phyloP scores from a whole-genome alignment of 2,888 invertebrate species.

The Macaria notata region DNA sequence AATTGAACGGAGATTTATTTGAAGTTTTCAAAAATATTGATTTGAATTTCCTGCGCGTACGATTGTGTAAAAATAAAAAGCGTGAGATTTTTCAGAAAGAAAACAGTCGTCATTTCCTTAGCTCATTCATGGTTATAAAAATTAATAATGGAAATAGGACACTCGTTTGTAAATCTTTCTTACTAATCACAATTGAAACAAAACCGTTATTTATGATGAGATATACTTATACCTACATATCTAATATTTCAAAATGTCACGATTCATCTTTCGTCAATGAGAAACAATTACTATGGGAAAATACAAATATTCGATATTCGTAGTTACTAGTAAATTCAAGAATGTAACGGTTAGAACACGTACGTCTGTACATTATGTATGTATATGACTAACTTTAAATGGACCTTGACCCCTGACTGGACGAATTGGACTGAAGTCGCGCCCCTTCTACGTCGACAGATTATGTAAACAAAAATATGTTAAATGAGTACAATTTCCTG shows the following conservation, averaged over 20 bases:
- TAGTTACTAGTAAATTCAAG: too few relatives aligned
- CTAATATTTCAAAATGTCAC: too few relatives aligned
- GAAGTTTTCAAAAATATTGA: slow-evolving; percentile 20
- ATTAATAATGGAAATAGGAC: too few relatives aligned
- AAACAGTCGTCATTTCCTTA: slow-evolving; percentile 9
- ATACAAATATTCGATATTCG: too few relatives aligned
- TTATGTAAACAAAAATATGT: slow-evolving; percentile 7
- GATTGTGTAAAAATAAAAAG: slow-evolving; percentile 1
- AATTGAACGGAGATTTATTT: slow-evolving; percentile 14
- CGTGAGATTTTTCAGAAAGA: slow-evolving; percentile 2
- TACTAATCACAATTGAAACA: too few relatives aligned
- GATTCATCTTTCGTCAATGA: too few relatives aligned
- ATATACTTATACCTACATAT: too few relatives aligned
- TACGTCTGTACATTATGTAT: neutral
- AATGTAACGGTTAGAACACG: too few relatives aligned
- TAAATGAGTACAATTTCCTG: slow-evolving; percentile 2
- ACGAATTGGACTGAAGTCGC: neutral
- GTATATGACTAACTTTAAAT: neutral
- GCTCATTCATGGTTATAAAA: neutral
- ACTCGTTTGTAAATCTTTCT: too few relatives aligned
- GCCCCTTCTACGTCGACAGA: slow-evolving; percentile 6
- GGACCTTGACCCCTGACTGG: neutral
- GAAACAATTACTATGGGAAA: too few relatives aligned
- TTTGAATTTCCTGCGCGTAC: slow-evolving; percentile 17
- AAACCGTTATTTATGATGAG: too few relatives aligned